Conservation (phyloP, 2,888 invertebrate genomes). For the Acleris sparsana region DNA sequence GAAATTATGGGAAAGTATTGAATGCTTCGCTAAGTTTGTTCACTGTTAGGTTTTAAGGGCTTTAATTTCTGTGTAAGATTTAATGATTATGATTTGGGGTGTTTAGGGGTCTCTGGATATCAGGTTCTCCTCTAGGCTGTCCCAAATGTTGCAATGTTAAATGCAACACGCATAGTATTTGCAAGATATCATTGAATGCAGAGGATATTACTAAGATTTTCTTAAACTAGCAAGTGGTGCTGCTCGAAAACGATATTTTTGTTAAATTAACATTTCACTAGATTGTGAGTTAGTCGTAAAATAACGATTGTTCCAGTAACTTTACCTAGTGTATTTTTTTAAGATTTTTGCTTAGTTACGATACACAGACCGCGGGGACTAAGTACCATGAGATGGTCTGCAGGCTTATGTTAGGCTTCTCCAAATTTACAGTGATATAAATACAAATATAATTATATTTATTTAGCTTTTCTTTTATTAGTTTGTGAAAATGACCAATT, state of each 20-base stretch:
- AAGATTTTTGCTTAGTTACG: too few species aligned
- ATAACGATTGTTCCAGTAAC: too few species aligned
- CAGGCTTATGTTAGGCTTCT: too few species aligned
- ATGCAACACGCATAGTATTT: conserved; percentile 26
- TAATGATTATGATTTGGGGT: conserved; percentile 1
- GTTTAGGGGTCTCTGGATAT: conserved; percentile 12
- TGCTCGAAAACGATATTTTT: conserved; percentile 2
- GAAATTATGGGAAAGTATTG: conserved; percentile 45
- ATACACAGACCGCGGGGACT: too few species aligned
- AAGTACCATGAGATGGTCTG: too few species aligned
- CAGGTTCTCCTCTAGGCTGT: conserved; percentile 16
- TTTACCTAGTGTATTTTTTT: too few species aligned
- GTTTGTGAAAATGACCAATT: too few species aligned
- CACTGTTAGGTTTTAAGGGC: conserved; percentile 3
- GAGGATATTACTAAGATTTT: neutral
- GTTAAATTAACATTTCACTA: too few species aligned
- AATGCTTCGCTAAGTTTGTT: conserved; percentile 7
- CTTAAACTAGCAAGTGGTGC: neutral
- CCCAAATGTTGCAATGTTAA: neutral
- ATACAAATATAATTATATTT: too few species aligned
- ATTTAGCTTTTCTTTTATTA: too few species aligned
- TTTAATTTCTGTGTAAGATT: neutral
- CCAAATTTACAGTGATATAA: too few species aligned
- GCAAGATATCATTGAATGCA: conserved; percentile 2
- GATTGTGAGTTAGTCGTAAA: too few species aligned